phyloP scores from a whole-genome alignment of 2,888 invertebrate genomes.

The Chrysomela aeneicollis region DNA sequence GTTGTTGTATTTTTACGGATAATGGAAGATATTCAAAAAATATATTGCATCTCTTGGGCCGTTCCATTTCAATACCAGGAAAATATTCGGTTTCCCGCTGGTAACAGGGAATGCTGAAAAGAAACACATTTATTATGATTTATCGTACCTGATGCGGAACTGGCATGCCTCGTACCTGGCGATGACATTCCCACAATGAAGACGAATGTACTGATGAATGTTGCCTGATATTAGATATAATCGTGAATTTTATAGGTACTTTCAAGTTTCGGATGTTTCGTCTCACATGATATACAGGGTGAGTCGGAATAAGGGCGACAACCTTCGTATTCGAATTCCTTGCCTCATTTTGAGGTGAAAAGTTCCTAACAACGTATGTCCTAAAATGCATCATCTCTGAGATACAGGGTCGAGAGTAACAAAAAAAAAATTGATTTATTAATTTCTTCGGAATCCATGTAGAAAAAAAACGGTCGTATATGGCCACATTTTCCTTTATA shows the following conservation, averaged over 20 bases:
- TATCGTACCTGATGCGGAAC: constrained; percentile 39
- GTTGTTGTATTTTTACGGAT: no score
- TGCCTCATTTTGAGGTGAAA: no score
- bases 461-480: no score
- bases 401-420: no score
- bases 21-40: not conserved
- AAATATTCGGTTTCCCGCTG: constrained; percentile 3
- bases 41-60: not conserved
- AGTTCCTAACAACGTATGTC: no score
- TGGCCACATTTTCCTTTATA: no score
- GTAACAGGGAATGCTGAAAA: not conserved
- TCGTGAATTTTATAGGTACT: not conserved
- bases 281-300: not conserved
- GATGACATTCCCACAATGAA: constrained; percentile 38
- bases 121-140: constrained; percentile 35
- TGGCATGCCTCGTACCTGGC: constrained; percentile 37
- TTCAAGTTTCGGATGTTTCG: not conserved
- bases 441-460: no score
- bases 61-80: not conserved
- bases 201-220: constrained; percentile 34
- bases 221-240: not conserved
- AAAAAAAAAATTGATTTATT: no score
- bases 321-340: no score
- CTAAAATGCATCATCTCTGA: no score
- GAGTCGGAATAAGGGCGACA: no score